These are phyloP conservation scores for Bubalus kerabau DNA, from an alignment of 2,113 vertebrate genomes.

Conservation along the genomic window DNA sequence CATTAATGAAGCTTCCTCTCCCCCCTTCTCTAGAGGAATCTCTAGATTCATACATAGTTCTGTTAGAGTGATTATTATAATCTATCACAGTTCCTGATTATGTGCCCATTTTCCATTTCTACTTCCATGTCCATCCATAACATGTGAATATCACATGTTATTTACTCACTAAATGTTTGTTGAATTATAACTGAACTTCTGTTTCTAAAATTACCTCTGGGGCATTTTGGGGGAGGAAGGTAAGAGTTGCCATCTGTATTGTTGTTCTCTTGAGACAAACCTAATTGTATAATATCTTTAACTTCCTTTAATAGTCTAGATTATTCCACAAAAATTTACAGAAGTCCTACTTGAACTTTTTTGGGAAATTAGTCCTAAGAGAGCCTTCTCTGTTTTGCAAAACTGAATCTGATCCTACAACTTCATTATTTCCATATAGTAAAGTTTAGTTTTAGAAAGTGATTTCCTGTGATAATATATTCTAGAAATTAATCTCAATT, in stretches of 20 bases:
- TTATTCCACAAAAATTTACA: background rate
- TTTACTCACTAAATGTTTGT: background rate
- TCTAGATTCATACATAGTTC: background rate
- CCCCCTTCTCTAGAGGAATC: background rate
- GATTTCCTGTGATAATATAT: background rate
- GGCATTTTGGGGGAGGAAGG: background rate
- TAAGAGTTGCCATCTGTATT: background rate
- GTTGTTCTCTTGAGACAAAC: background rate
- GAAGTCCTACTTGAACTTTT: background rate
- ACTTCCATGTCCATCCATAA: background rate
- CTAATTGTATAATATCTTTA: background rate
- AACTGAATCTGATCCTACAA: background rate
- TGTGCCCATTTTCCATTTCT: background rate
- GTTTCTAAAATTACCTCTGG: background rate
- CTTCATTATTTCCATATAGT: background rate
- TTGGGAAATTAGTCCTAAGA: background rate
- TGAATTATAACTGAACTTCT: background rate
- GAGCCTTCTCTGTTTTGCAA: background rate
- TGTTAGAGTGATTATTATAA: background rate
- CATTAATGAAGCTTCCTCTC: background rate
- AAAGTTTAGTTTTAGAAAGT: background rate
- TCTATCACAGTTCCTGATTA: background rate
- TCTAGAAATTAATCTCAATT: slow-evolving; percentile 22
- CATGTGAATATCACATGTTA: background rate
- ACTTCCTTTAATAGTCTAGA: background rate